Percentiles rank a stretch among this genome's conserved stretches.
Evolutionary conservation across 2,888 invertebrate species (phyloP).

Genomic region (Plusia festucae): DNA sequence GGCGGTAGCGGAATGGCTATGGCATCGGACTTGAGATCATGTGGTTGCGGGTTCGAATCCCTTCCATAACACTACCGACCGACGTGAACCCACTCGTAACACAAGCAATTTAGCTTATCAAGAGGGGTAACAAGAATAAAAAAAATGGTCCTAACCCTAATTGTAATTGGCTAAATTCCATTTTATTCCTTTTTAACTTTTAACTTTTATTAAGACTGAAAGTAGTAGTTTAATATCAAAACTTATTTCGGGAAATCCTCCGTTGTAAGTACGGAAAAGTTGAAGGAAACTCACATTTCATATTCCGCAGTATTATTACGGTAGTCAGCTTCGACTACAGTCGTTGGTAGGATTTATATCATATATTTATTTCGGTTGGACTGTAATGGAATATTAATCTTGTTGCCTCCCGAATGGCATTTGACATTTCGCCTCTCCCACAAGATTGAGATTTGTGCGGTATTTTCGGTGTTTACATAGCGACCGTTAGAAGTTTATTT

Average conservation of each 20-base stretch:
- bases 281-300: constrained; percentile 57
- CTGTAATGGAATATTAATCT: constrained; percentile 77
- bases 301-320: constrained; percentile 58
- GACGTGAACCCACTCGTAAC: no score
- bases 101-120: no score
- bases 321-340: constrained; percentile 53
- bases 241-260: constrained; percentile 40
- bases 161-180: no score
- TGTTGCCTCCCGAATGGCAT: constrained; percentile 64
- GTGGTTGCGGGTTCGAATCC: no score
- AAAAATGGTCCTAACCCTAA: no score
- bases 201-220: no score
- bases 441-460: constrained; percentile 57
- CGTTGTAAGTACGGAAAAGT: constrained; percentile 31
- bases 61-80: no score
- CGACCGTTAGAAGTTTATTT: constrained; percentile 39
- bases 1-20: no score
- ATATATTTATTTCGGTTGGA: constrained; percentile 69
- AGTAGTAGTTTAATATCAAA: constrained; percentile 44
- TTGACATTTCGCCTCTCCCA: constrained; percentile 68
- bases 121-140: no score
- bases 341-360: constrained; percentile 64
- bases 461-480: constrained; percentile 48
- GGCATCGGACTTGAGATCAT: no score
- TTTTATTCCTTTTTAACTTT: no score